Percentiles rank a stretch among this genome's conserved stretches.
Conservation (phyloP, 2,888 invertebrate genomes). For the Actias luna region DNA sequence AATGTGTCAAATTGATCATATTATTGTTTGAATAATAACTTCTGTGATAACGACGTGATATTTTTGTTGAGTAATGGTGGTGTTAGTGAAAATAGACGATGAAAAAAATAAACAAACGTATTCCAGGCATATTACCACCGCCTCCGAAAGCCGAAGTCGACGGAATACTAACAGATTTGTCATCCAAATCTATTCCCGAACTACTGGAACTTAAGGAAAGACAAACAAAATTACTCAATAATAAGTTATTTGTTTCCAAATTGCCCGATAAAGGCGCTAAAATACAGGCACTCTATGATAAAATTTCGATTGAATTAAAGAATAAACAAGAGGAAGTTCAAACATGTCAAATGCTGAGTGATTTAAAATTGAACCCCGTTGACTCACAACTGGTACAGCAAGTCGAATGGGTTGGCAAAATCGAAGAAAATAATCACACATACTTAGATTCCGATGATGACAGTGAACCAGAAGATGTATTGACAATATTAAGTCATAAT, state of each 20-base stretch:
- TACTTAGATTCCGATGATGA: slow-evolving; percentile 82
- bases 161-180: slow-evolving; percentile 77
- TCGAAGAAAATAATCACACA: slow-evolving; percentile 45
- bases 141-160: slow-evolving; percentile 74
- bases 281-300: slow-evolving; percentile 71
- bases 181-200: slow-evolving; percentile 69
- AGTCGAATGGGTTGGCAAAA: slow-evolving; percentile 83
- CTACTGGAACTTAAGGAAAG: slow-evolving; percentile 78
- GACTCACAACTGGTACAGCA: slow-evolving; percentile 74
- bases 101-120: slow-evolving; percentile 63
- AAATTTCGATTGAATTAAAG: slow-evolving; percentile 71
- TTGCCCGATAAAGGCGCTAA: slow-evolving; percentile 83
- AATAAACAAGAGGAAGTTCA: slow-evolving; percentile 74
- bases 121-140: slow-evolving; percentile 72
- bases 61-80: neutral
- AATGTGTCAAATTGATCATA: no score
- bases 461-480: slow-evolving; percentile 80
- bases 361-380: slow-evolving; percentile 67
- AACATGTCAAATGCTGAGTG: slow-evolving; percentile 73
- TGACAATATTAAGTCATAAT: slow-evolving; percentile 82
- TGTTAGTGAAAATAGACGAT: slow-evolving; percentile 31
- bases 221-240: slow-evolving; percentile 78
- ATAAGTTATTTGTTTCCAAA: slow-evolving; percentile 77
- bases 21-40: no score
- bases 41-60: neutral